phyloP scores from a whole-genome alignment of 2,888 invertebrate species.

The Acronicta aceris region DNA sequence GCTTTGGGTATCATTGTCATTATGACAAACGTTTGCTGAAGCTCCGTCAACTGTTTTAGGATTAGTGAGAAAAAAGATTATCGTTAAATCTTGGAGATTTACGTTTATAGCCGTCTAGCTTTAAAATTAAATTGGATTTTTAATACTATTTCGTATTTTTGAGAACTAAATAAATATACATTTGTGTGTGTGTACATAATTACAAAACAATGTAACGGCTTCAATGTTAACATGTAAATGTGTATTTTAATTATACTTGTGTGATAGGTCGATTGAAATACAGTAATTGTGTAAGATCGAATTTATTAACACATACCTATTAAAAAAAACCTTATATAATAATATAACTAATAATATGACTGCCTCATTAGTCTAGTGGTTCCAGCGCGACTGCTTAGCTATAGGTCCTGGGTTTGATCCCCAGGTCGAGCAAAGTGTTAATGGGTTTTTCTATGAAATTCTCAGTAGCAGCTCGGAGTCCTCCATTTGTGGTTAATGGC shows the following conservation, averaged over 20 bases:
- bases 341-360: too few species aligned
- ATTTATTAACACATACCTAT: neutral
- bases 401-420: too few species aligned
- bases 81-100: conserved; percentile 40
- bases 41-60: conserved; percentile 49
- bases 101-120: conserved; percentile 10
- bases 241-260: conserved; percentile 1
- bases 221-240: conserved; percentile 2
- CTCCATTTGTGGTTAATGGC: too few species aligned
- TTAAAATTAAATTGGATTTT: conserved; percentile 5
- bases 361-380: too few species aligned
- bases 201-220: conserved; percentile 16
- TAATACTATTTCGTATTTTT: conserved; percentile 11
- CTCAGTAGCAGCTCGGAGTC: too few species aligned
- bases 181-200: conserved; percentile 9
- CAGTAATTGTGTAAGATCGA: neutral
- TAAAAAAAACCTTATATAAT: neutral
- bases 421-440: too few species aligned
- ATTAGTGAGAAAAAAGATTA: conserved; percentile 51
- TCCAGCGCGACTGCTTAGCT: too few species aligned
- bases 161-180: conserved; percentile 14
- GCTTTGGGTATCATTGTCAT: conserved; percentile 64
- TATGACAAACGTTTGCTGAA: conserved; percentile 67
- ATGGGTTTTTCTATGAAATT: too few species aligned
- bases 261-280: neutral